phyloP scores from a whole-genome alignment of 2,797 vertebrate genomes.

The Lophius americanus region DNA sequence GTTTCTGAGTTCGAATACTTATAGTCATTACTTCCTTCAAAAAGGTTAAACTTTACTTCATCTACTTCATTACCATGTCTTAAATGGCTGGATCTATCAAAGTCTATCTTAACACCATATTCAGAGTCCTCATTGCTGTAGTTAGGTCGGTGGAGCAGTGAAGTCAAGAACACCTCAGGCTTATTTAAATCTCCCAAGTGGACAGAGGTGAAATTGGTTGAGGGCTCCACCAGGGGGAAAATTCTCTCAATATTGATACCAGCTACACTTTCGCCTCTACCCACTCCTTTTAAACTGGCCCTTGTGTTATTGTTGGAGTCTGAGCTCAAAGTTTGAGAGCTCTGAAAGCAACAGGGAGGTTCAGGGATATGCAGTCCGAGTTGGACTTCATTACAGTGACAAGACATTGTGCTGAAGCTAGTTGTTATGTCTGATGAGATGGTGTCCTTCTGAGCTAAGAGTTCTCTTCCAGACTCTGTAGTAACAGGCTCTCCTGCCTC shows the following conservation, averaged over 20 bases:
- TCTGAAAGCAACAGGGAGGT: slow-evolving; percentile 7
- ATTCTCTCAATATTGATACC: slow-evolving; percentile 2
- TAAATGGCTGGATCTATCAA: slow-evolving; percentile 19
- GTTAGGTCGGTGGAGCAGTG: slow-evolving; percentile 27
- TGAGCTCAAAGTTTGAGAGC: slow-evolving; percentile 32
- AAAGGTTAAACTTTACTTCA: background rate
- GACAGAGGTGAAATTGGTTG: slow-evolving; percentile 16
- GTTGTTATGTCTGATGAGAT: slow-evolving; percentile 32
- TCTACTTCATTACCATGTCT: slow-evolving; percentile 26
- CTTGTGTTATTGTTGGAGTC: slow-evolving; percentile 71
- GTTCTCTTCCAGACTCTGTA: slow-evolving; percentile 18
- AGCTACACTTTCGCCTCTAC: background rate
- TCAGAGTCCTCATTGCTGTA: slow-evolving; percentile 48
- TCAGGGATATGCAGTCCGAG: slow-evolving; percentile 13
- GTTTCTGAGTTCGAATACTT: no score
- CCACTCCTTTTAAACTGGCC: slow-evolving; percentile 6
- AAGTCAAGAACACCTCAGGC: slow-evolving; percentile 14
- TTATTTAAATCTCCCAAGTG: slow-evolving; percentile 1
- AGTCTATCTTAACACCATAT: slow-evolving; percentile 23
- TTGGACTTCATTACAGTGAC: slow-evolving; percentile 31
- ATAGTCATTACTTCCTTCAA: no score
- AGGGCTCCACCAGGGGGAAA: slow-evolving; percentile 14
- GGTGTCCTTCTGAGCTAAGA: slow-evolving; percentile 5
- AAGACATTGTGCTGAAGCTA: slow-evolving; percentile 7
- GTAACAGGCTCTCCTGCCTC: slow-evolving; percentile 20